Evolutionary conservation across 1,140 invertebrate species (phyloP).

Genomic region (Geopemphigus sp.): DNA sequence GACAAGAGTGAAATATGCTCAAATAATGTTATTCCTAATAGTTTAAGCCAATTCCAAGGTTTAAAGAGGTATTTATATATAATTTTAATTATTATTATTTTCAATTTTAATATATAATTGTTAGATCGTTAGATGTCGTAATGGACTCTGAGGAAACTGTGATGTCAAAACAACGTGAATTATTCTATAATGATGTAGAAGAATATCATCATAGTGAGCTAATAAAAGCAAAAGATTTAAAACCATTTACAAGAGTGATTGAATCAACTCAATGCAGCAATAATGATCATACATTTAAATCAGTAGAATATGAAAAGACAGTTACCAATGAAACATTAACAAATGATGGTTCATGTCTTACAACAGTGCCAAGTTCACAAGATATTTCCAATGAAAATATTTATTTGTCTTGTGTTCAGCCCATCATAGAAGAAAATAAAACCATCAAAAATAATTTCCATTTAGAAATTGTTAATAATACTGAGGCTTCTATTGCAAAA

Average conservation of each 20-base stretch:
- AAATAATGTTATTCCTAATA: slow-evolving; percentile 16
- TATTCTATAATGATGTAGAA: not conserved
- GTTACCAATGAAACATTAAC: not conserved
- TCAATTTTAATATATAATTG: not conserved
- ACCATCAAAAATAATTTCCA: not conserved
- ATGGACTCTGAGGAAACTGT: slow-evolving; percentile 8
- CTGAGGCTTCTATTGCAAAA: not conserved
- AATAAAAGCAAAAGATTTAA: not conserved
- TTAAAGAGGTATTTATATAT: not conserved
- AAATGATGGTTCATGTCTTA: slow-evolving; percentile 9
- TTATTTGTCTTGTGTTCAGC: not conserved
- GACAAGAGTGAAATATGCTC: not conserved
- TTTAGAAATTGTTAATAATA: not conserved
- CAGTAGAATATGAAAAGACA: not conserved
- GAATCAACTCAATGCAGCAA: not conserved
- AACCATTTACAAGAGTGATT: not conserved
- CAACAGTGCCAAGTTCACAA: not conserved
- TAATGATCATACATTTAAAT: not conserved
- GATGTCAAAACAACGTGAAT: not conserved
- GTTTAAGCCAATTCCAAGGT: not conserved
- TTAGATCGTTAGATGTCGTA: not conserved
- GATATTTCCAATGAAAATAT: not conserved
- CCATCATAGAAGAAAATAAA: not conserved
- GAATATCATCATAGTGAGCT: not conserved
- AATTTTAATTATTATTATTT: not conserved